phyloP scores from a whole-genome alignment of 2,113 vertebrate species.

The Piprites chloris region DNA sequence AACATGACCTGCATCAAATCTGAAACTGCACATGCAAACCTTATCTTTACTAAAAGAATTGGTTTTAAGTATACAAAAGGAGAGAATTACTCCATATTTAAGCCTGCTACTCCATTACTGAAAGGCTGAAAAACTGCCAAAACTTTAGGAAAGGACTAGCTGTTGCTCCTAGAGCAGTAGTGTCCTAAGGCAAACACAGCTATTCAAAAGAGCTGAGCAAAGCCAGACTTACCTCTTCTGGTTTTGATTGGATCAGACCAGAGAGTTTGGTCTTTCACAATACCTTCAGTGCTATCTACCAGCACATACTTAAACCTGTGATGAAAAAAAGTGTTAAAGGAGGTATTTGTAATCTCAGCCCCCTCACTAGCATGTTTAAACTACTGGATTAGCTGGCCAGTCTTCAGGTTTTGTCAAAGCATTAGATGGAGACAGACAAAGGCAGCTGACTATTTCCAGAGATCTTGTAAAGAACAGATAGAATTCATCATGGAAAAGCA shows the following conservation, averaged over 20 bases:
- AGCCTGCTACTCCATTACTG: not conserved
- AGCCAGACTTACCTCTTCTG: constrained; percentile 46
- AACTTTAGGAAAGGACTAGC: not conserved
- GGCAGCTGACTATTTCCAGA: not conserved
- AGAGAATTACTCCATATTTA: not conserved
- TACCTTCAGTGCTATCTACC: constrained; percentile 8
- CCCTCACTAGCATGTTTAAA: not conserved
- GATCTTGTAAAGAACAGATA: not conserved
- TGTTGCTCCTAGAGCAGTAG: not conserved
- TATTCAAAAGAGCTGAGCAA: not conserved
- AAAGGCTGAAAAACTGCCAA: not conserved
- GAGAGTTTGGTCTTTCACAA: constrained; percentile 44
- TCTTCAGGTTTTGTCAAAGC: not conserved
- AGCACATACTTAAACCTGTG: constrained; percentile 71
- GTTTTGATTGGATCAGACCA: constrained; percentile 72
- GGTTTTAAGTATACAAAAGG: not conserved
- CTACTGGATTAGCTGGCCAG: not conserved
- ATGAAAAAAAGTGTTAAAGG: not conserved
- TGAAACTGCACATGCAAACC: not conserved
- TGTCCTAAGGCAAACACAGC: not conserved
- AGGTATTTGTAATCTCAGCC: not conserved
- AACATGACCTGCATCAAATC: not conserved
- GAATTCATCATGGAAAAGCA: not conserved
- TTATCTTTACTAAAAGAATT: not conserved
- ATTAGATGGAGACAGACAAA: not conserved